A percentile compares a stretch with the other conserved stretches of the same genome.
phyloP scores from a whole-genome alignment of 2,113 vertebrate species.

The Malurus alboscapulatus region DNA sequence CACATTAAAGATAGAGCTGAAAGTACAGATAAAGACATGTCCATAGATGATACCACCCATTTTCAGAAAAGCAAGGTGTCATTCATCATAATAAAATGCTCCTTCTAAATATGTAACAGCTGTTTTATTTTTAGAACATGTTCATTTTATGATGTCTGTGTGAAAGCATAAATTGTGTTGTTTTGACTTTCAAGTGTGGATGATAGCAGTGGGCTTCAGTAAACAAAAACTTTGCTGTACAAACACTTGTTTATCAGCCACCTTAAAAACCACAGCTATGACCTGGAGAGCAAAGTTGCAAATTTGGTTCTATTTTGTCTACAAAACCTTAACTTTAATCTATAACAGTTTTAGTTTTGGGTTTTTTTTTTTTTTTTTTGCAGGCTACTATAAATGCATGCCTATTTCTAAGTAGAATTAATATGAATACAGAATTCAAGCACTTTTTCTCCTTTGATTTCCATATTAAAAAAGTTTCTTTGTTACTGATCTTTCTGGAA shows the following conservation, averaged over 20 bases:
- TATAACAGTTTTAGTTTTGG: neutral
- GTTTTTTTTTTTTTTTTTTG: too few relatives aligned
- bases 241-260: neutral
- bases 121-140: neutral
- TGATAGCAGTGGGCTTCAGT: neutral
- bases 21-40: neutral
- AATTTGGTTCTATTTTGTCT: neutral
- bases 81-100: neutral
- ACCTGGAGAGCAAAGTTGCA: neutral
- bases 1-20: neutral
- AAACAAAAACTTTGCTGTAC: neutral
- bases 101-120: neutral
- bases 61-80: neutral
- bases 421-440: neutral
- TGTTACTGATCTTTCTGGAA: neutral
- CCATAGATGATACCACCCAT: neutral
- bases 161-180: neutral
- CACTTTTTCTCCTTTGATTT: neutral
- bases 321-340: neutral
- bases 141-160: neutral
- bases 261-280: neutral
- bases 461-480: neutral
- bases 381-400: neutral
- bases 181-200: fast-evolving
- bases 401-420: neutral